These are phyloP conservation scores for Pangasianodon gigas DNA, from an alignment of 2,113 vertebrate species.

Conservation along the genomic window DNA sequence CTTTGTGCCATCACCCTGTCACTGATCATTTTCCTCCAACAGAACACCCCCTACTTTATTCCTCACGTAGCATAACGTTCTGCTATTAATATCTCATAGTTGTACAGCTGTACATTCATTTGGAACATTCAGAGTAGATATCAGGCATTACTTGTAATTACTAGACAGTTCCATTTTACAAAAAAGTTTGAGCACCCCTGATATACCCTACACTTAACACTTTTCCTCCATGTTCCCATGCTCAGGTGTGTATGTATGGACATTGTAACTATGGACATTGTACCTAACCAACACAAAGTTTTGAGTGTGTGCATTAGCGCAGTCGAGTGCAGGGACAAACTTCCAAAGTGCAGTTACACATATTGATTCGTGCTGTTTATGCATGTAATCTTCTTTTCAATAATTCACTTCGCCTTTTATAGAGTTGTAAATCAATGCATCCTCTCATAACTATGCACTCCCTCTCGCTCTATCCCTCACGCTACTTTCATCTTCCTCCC, in stretches of 20 bases:
- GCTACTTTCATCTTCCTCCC: constrained; percentile 16
- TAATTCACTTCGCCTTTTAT: constrained; percentile 72
- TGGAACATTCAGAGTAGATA: not conserved
- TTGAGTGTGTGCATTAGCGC: constrained; percentile 3
- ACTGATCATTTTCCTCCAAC: not conserved
- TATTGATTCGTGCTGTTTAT: constrained; percentile 74
- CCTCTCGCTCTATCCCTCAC: not conserved
- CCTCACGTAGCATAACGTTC: not conserved
- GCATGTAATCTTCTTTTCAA: constrained; percentile 70
- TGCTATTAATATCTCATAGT: not conserved
- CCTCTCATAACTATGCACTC: constrained; percentile 47
- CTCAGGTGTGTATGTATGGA: not conserved
- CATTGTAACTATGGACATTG: not conserved
- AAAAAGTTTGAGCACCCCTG: not conserved
- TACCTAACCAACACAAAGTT: not conserved
- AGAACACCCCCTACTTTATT: not conserved
- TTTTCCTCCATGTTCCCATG: not conserved
- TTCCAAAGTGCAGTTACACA: constrained; percentile 61
- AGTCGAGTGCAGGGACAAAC: constrained; percentile 37
- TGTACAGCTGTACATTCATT: no score
- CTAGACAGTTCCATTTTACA: not conserved
- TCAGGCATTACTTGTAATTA: not conserved
- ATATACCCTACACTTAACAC: not conserved
- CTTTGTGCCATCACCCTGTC: not conserved
- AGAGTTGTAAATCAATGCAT: constrained; percentile 67